Evolutionary conservation across 1,140 invertebrate genomes (phyloP), one percentile per base, ranked within the genome.

Genomic region (Drosophila equinoxialis): DNA sequence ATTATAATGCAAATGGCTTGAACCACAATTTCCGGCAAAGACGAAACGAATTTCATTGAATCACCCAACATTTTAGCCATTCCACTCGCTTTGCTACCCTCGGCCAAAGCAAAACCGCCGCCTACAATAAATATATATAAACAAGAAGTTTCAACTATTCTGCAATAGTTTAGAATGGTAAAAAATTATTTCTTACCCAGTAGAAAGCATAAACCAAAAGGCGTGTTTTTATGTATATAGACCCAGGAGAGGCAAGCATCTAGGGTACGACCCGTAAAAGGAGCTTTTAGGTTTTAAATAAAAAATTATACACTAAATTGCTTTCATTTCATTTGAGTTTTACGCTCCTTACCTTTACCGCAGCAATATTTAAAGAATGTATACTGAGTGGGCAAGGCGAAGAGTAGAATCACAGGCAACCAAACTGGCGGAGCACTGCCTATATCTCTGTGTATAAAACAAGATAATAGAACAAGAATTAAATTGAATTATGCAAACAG

Each of bases 91-190:
- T 96, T 95, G 67, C 95, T 96, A 30, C 95, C 97, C 64, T 96
- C 94, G 0, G 97, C 97, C 13, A 98, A 93, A 0, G 97, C 97
- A 92, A 98, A 98, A 0, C 97, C 97, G 35, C 96, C 97, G 37
- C 97, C 93, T 94, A 73, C 5, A 30, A 30, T 6, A 1, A 79
- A 68, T 61, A 37, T 61, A 37, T 30, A n/a, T 23, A 1, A 41
- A 11, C 35, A 11, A 37, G 35, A 8, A 11, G 6, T 37, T 10
- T 37, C 7, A 37, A 37, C 8, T 37, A 37, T 35, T 35, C 20
- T 23, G 17, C 20, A 23, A 23, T 35, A 8, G 1, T 8, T 7
- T 35, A 0, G 7, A 35, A 35, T 3, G 33, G 1, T 35, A 1
- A 0, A 6, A 10, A 6, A 45, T 51, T 30, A 30, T 30, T 30